Evolutionary conservation across 2,113 vertebrate species (phyloP).

Genomic region (Sander vitreus): DNA sequence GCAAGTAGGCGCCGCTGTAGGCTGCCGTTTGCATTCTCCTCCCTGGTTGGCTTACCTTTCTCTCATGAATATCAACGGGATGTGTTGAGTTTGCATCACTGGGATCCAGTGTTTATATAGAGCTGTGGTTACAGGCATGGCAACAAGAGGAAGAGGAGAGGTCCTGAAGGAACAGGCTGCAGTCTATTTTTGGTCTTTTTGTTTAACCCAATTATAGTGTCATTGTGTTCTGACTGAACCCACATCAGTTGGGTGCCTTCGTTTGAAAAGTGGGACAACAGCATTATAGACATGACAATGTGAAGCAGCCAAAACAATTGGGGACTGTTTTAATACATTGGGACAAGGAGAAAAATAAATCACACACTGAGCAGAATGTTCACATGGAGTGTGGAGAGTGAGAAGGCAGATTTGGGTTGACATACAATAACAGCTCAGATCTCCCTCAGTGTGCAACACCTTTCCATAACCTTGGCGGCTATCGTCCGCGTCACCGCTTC

Average conservation of each 20-base stretch:
- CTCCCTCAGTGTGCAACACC: not conserved
- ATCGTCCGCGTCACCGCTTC: constrained; percentile 21
- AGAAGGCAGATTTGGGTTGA: constrained; percentile 36
- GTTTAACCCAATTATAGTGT: constrained; percentile 77
- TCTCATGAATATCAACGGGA: constrained; percentile 46
- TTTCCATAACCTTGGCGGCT: constrained; percentile 48
- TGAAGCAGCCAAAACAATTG: constrained; percentile 38
- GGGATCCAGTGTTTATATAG: constrained; percentile 50
- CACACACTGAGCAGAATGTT: constrained; percentile 3
- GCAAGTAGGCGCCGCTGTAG: constrained; percentile 22
- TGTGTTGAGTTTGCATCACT: constrained; percentile 62
- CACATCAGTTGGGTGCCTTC: constrained; percentile 56
- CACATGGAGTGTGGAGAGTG: not conserved
- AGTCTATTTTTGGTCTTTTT: constrained; percentile 74
- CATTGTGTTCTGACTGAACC: constrained; percentile 41
- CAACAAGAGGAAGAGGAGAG: constrained; percentile 48
- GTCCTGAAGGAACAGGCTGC: constrained; percentile 52
- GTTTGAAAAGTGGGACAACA: constrained; percentile 64
- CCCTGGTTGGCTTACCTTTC: constrained; percentile 50
- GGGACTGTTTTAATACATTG: not conserved
- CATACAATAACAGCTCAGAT: constrained; percentile 21
- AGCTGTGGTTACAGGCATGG: constrained; percentile 51
- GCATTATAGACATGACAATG: constrained; percentile 38
- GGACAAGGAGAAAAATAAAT: constrained; percentile 35
- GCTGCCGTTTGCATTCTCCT: constrained; percentile 43